Conservation (phyloP, 2,888 invertebrate genomes). For the Ischnus inquisitorius region DNA sequence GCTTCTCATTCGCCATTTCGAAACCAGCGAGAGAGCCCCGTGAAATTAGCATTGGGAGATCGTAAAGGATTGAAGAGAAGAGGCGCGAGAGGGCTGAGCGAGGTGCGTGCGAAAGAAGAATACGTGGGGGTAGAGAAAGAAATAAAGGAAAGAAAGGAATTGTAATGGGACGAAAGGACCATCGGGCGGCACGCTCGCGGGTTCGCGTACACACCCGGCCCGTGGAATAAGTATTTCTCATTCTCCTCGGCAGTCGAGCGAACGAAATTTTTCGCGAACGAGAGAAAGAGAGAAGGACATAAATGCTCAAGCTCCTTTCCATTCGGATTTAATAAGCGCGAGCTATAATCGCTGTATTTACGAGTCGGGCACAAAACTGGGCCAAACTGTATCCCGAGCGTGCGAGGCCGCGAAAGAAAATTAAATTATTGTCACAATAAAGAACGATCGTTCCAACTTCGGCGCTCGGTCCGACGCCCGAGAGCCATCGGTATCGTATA, state of each 20-base stretch:
- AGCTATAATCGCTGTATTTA: slow-evolving; percentile 83
- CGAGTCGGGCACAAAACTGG: slow-evolving; percentile 75
- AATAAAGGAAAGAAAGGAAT: slow-evolving; percentile 54
- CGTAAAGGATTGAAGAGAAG: slow-evolving; percentile 80
- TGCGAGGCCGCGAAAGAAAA: slow-evolving; percentile 73
- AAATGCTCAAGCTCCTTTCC: slow-evolving; percentile 53
- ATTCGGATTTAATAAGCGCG: slow-evolving; percentile 82
- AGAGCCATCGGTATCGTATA: slow-evolving; percentile 1
- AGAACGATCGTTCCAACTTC: slow-evolving; percentile 65
- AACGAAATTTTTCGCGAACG: slow-evolving; percentile 56
- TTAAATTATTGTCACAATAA: slow-evolving; percentile 84
- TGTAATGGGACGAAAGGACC: slow-evolving; percentile 62
- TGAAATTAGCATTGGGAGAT: slow-evolving; percentile 85
- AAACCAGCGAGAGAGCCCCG: slow-evolving; percentile 79
- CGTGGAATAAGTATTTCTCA: slow-evolving; percentile 48
- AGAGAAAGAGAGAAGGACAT: slow-evolving; percentile 51
- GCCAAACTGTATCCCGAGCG: slow-evolving; percentile 55
- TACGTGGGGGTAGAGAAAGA: slow-evolving; percentile 67
- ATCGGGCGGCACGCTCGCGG: slow-evolving; percentile 45
- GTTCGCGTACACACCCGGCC: slow-evolving; percentile 1
- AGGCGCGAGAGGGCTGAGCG: slow-evolving; percentile 58
- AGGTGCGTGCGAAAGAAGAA: slow-evolving; percentile 69
- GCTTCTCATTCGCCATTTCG: slow-evolving; percentile 59
- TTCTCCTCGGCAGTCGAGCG: slow-evolving; percentile 37
- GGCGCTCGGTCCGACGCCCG: slow-evolving; percentile 14